A percentile compares a stretch with the other conserved stretches of the same genome.
Evolutionary conservation across 2,797 vertebrate species (phyloP).

Genomic region (Clarias laeviceps): DNA sequence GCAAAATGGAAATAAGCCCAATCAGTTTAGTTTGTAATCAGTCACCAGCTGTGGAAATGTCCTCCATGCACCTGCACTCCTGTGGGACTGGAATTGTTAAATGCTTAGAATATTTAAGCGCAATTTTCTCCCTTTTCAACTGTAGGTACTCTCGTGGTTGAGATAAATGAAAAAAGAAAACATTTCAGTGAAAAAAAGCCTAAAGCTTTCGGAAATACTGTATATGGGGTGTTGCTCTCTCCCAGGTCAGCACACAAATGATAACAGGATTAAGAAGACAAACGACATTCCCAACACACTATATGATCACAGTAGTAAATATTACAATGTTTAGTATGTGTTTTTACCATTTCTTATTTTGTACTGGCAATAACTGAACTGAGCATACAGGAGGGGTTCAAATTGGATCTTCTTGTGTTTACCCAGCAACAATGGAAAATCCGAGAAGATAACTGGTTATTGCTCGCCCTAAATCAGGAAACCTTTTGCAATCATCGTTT

Average conservation of each 20-base stretch:
- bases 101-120: neutral
- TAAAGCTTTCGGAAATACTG: neutral
- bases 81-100: conserved; percentile 6
- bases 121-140: neutral
- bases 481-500: neutral
- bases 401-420: neutral
- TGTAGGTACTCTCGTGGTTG: neutral
- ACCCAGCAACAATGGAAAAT: neutral
- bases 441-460: neutral
- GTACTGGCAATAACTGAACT: neutral
- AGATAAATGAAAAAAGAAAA: neutral
- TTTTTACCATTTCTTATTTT: neutral
- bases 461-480: neutral
- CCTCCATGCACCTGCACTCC: conserved; percentile 14
- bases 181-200: neutral
- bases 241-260: neutral
- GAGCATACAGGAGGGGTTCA: neutral
- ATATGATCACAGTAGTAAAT: neutral
- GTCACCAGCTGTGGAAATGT: conserved; percentile 8
- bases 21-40: conserved; percentile 20
- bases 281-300: neutral
- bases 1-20: conserved; percentile 23
- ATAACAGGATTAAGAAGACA: neutral
- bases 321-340: neutral
- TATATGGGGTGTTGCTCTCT: neutral